Evolutionary conservation across 2,797 vertebrate genomes (phyloP), one percentile per base, ranked within the genome.

Genomic region (Coracias cyanogaster): DNA sequence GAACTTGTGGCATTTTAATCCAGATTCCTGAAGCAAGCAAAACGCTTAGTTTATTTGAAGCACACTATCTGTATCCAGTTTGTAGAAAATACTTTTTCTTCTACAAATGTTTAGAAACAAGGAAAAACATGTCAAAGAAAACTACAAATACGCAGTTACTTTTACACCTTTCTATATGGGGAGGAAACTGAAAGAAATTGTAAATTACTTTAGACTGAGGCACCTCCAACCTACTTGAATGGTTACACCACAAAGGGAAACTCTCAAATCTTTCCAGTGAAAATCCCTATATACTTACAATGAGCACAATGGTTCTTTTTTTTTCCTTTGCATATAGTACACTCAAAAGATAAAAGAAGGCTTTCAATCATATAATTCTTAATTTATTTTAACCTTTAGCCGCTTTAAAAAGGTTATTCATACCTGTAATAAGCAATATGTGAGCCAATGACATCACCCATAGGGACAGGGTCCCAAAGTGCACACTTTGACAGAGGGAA

Each of bases 401-500:
- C 2, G 3, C 14, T 62, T 61, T 11, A 1, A n/a, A 65, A 31
- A 39, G 3, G 19, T 33, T 70, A 25, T 4, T 17, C 43, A 41
- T 98, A 99, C 99, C 99, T 99, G 98, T 98, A 98, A 55, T 98
- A 98, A 82, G 97, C 97, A 64, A 99, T 84, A 55, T 99, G 99
- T 26, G 99, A 97, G 24, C 86, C 94, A 93, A 98, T 92, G 61
- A 95, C 95, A 82, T 99, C 98, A 81, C 99, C 99, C 39, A 95
- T 74, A 15, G 99, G 98, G 35, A 96, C 93, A 28, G 98, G 95
- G 80, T 99, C 99, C 99, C 99, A 99, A 67, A 99, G 98, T 8
- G 98, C 98, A 51, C 92, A 94, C 96, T 98, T 99, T 49, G 99
- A 98, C 95, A 98, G 98, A 57, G 99, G 99, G 96, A 99, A 99